Evolutionary conservation across 2,888 invertebrate genomes (phyloP), one percentile per base, ranked within the genome.

Genomic region (Diogma glabrata): DNA sequence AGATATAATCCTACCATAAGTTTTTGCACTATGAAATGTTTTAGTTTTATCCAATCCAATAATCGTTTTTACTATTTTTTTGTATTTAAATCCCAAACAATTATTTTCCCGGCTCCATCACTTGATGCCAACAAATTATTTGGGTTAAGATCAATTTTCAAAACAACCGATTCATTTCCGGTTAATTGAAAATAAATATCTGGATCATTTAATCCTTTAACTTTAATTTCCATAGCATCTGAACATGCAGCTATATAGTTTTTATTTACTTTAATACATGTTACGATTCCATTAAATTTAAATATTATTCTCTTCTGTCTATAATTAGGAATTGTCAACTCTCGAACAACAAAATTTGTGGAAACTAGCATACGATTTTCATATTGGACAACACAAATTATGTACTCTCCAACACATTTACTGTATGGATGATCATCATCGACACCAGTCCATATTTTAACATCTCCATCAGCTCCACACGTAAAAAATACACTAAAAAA

Each of bases 401-500:
- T 84, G 70, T 78, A 84, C 66, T 93, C 93, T 2, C 91, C 91
- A 52, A 91, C 78, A 63, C 87, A 87, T 59, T 82, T 84, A 9
- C 90, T 87, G 12, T 79, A 76, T 0, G 92, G 90, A 69, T 92
- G 90, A 67, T 92, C 91, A 64, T 89, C 90, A 63, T 90, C 85
- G 56, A 89, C 79, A 57, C 82, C 82, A 30, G 83, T 72, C 92
- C 93, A 96, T 55, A 89, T 81, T 60, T 94, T 76, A 19, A 94
- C 83, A 68, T 95, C 94, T 20, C 94, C 93, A 72, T 95, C 95
- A 28, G 82, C 79, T 20, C 95, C 95, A 70, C 91, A 88, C 3
- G 94, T 94, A 54, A 94, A 75, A 36, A 94, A 74, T 54, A 78
- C 76, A 55, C 83, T 82, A n/a, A n/a, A n/a, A n/a, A n/a, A n/a